A percentile compares a stretch with the other conserved stretches of the same genome.
phyloP scores from a whole-genome alignment of 2,113 vertebrate genomes.

The Bos javanicus region DNA sequence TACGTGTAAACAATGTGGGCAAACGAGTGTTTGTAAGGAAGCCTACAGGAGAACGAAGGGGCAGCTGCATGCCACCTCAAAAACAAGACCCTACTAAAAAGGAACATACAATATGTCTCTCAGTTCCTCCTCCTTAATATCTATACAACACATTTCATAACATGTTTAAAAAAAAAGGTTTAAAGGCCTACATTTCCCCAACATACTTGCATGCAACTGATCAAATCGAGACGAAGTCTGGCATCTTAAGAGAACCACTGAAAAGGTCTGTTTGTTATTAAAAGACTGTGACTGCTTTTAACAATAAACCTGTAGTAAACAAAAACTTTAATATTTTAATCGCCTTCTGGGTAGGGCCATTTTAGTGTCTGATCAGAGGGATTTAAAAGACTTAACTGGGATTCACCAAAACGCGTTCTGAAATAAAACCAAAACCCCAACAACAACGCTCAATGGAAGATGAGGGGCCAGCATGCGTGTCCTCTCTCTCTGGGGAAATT shows the following conservation, averaged over 20 bases:
- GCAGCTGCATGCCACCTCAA: not conserved
- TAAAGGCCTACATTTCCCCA: not conserved
- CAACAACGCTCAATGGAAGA: not conserved
- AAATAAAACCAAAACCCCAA: not conserved
- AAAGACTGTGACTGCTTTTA: not conserved
- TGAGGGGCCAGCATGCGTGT: not conserved
- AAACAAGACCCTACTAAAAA: not conserved
- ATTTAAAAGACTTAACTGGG: not conserved
- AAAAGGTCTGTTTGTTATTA: not conserved
- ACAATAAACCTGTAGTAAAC: not conserved
- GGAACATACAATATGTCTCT: not conserved
- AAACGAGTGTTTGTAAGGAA: not conserved
- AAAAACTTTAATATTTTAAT: conserved; percentile 15
- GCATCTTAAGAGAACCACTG: not conserved
- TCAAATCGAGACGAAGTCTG: not conserved
- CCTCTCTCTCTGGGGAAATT: not conserved
- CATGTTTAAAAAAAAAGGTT: not conserved
- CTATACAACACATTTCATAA: not conserved
- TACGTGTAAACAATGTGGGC: not conserved
- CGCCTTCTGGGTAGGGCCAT: not conserved
- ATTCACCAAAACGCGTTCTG: not conserved
- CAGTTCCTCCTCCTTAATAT: not conserved
- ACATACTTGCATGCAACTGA: not conserved
- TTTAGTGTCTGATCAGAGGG: not conserved
- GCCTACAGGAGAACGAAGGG: not conserved